Evolutionary conservation across 92 coral and sea anemone species (phyloP).

Genomic region (Epizoanthus rinbou): DNA sequence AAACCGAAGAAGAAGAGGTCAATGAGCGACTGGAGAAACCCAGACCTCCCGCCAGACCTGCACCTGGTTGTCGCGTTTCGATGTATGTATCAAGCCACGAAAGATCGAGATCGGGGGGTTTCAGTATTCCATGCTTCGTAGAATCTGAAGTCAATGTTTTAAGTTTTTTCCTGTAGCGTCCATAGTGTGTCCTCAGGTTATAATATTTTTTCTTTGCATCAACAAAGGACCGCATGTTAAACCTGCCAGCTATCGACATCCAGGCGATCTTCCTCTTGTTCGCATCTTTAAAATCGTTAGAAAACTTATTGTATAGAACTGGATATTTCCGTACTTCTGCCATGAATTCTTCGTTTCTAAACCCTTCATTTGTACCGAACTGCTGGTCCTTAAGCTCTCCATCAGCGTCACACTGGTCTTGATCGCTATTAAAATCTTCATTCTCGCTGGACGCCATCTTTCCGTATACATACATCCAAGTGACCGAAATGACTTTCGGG

Average conservation of each 20-base stretch:
- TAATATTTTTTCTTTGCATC: constrained; percentile 34
- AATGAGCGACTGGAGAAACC: background rate
- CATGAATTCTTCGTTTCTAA: constrained; percentile 39
- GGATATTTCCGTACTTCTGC: constrained; percentile 38
- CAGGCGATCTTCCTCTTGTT: constrained; percentile 27
- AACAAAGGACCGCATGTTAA: constrained; percentile 14
- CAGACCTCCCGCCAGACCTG: background rate
- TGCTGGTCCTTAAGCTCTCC: constrained; percentile 15
- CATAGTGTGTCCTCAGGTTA: constrained; percentile 38
- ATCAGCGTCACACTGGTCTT: constrained; percentile 14
- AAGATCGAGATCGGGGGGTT: constrained; percentile 32
- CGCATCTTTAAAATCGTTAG: constrained; percentile 28
- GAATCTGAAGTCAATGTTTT: constrained; percentile 26
- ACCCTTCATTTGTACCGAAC: background rate
- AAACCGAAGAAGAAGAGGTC: background rate
- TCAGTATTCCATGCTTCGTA: background rate
- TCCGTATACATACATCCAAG: background rate
- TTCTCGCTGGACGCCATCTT: constrained; percentile 31
- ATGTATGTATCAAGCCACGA: constrained; percentile 40
- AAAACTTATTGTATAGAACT: constrained; percentile 30
- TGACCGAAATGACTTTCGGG: constrained; percentile 21
- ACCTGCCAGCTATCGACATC: constrained; percentile 26
- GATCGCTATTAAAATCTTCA: constrained; percentile 2
- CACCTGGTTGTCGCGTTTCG: constrained; percentile 7
- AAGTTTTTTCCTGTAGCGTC: constrained; percentile 42